Evolutionary conservation across 2,797 vertebrate genomes (phyloP), one percentile per base, ranked within the genome.

Genomic region (Protonibea diacanthus): DNA sequence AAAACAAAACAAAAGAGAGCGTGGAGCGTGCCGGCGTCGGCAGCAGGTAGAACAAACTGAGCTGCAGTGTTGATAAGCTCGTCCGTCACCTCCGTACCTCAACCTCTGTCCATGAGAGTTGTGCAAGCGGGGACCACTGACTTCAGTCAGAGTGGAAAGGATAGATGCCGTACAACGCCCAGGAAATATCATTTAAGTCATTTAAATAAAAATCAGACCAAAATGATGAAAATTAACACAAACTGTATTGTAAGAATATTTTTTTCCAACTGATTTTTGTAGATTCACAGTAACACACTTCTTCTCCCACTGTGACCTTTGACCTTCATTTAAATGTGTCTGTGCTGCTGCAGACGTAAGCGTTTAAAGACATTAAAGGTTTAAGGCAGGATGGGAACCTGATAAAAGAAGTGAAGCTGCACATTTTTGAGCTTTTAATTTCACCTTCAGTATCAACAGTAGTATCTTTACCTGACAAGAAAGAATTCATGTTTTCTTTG

Each of bases 21-120:
- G 17, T 1, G 3, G 38, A 18, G n/a, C 9, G 45, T 56, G 18
- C 23, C 9, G 17, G 15, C 21, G 20, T 59, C 29, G 1, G 29
- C 42, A 52, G 78, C 76, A 82, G 86, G 74, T 80, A 70, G 69
- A 57, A 72, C 25, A 53, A 74, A 53, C 55, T 44, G 47, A 76
- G 72, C 61, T 25, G 40, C 68, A 23, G 40, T 0, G 38, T 9
- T 81, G 76, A 86, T 78, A 15, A 84, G 57, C 68, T 85, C 84
- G 83, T 89, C 78, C 72, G 83, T 87, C 87, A 83, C 69, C 72
- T 8, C n/a, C 45, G 1, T 9, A 72, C 53, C 57, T 62, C 53
- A 2, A 49, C 48, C 59, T 57, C 52, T 20, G 33, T n/a, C 0
- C 14, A 72, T 25, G 52, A 27, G 52, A 10, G 9, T 4, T 8